Evolutionary conservation across 2,888 invertebrate species (phyloP).

Genomic region (Malachius bipustulatus): DNA sequence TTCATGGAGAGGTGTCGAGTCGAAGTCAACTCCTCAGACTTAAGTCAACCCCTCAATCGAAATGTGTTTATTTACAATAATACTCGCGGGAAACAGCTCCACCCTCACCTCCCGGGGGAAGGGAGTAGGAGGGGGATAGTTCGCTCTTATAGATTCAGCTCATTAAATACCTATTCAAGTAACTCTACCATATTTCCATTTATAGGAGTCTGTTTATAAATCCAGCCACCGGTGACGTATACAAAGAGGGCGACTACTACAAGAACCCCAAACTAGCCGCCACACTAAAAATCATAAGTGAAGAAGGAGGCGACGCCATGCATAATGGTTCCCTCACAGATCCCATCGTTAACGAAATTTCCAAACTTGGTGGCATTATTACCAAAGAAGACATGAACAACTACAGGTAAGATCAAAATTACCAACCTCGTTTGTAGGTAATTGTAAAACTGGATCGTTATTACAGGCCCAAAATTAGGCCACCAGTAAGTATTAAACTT

Average conservation of each 20-base stretch:
- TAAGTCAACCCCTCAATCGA: no score
- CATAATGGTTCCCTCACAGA: slow-evolving; percentile 45
- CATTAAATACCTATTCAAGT: no score
- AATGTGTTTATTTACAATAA: no score
- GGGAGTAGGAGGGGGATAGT: no score
- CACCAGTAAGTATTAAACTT: slow-evolving; percentile 47
- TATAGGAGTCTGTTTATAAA: slow-evolving; percentile 21
- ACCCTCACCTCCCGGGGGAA: no score
- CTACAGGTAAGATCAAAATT: slow-evolving; percentile 46
- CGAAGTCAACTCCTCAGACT: no score
- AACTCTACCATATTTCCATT: no score
- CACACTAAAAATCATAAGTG: slow-evolving; percentile 42
- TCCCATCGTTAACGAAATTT: slow-evolving; percentile 30
- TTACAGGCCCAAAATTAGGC: slow-evolving; percentile 51
- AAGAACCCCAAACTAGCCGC: slow-evolving; percentile 38
- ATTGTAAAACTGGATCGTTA: no score
- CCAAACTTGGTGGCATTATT: slow-evolving; percentile 58
- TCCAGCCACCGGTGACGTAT: slow-evolving; percentile 22
- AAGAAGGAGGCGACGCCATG: slow-evolving; percentile 42
- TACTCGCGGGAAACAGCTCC: no score
- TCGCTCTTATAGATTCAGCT: no score
- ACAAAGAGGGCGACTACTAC: slow-evolving; percentile 20
- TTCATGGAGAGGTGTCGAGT: no score
- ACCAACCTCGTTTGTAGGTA: slow-evolving; percentile 1
- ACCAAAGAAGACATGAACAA: slow-evolving; percentile 61